Conservation (phyloP, 2,113 vertebrate genomes). For the Hirundichthys speculiger region DNA sequence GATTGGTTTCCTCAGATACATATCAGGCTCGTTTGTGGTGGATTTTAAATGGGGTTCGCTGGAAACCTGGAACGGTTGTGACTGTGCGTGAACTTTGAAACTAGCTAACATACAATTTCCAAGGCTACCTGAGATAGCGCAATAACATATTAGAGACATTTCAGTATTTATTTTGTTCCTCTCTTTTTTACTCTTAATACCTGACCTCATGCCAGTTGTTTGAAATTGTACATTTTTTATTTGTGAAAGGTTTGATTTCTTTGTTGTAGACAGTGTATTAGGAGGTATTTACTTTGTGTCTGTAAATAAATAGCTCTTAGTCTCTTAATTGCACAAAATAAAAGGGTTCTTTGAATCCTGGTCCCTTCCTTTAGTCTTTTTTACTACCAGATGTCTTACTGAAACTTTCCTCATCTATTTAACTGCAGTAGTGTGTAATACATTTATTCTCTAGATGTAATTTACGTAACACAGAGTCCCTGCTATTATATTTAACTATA, state of each 20-base stretch:
- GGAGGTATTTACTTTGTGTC: constrained; percentile 49
- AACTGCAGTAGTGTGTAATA: constrained; percentile 2
- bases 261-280: constrained; percentile 53
- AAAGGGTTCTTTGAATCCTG: constrained; percentile 75
- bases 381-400: background rate
- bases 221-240: constrained; percentile 67
- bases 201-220: constrained; percentile 45
- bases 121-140: no score
- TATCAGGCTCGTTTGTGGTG: no score
- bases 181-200: constrained; percentile 38
- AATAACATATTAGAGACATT: no score
- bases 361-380: constrained; percentile 47
- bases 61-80: no score
- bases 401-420: background rate
- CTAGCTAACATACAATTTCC: no score
- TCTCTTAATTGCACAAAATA: constrained; percentile 79
- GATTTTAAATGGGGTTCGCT: no score
- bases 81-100: no score
- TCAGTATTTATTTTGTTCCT: background rate
- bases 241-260: constrained; percentile 62
- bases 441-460: constrained; percentile 27
- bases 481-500: constrained; percentile 7
- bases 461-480: constrained; percentile 5
- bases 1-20: no score
- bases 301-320: constrained; percentile 56